A percentile compares a stretch with the other conserved stretches of the same genome.
Conservation (phyloP, 2,113 vertebrate genomes). For the Colossoma macropomum region DNA sequence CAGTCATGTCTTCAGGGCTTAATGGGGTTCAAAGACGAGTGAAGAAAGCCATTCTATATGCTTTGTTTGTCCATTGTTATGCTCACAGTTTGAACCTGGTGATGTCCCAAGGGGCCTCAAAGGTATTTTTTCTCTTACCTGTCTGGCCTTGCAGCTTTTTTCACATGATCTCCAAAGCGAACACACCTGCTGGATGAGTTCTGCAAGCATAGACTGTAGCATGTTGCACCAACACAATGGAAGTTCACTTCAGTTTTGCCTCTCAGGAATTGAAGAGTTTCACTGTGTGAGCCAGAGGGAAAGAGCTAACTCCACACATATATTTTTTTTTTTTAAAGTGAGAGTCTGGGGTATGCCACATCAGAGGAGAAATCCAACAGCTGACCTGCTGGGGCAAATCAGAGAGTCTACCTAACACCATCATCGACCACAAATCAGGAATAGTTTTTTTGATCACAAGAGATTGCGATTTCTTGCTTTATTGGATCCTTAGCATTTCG, state of each 20-base stretch:
- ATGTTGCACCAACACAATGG: no score
- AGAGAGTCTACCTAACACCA: neutral
- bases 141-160: no score
- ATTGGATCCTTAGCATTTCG: no score
- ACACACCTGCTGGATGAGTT: no score
- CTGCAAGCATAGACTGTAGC: no score
- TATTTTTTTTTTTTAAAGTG: neutral
- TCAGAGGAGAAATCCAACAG: neutral
- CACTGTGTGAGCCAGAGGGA: no score
- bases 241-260: neutral
- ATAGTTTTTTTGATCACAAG: no score
- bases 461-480: neutral
- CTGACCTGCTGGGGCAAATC: neutral
- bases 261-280: neutral
- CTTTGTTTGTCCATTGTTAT: neutral
- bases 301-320: neutral
- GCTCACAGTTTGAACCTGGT: slow-evolving; percentile 2
- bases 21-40: neutral
- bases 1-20: neutral
- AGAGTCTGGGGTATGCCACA: neutral
- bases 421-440: no score
- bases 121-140: neutral
- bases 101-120: neutral
- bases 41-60: neutral
- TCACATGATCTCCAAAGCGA: no score